A percentile compares a stretch with the other conserved stretches of the same genome.
These are phyloP conservation scores for Eufriesea mexicana DNA, from an alignment of 1,140 invertebrate species.

Conservation along the genomic window DNA sequence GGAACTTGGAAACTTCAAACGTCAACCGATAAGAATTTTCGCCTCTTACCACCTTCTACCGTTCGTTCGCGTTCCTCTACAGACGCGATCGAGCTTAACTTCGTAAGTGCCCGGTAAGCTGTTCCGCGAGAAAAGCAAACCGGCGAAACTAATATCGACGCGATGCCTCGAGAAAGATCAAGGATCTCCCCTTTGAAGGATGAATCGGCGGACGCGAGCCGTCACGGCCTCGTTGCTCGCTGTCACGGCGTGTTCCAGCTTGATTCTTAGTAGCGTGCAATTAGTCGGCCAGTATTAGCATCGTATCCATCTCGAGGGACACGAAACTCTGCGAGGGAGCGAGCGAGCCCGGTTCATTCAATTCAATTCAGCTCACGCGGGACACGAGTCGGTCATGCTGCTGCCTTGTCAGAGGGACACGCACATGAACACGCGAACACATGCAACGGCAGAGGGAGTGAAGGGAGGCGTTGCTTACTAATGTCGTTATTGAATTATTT, in stretches of 20 bases:
- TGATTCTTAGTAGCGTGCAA: conserved; percentile 61
- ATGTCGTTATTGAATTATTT: conserved; percentile 80
- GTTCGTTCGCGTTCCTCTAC: not conserved
- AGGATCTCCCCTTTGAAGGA: not conserved
- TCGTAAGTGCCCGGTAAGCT: not conserved
- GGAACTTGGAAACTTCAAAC: conserved; percentile 2
- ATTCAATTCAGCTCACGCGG: conserved; percentile 65
- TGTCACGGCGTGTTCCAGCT: conserved; percentile 25
- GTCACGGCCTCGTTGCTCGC: not conserved
- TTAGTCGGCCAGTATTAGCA: conserved; percentile 73
- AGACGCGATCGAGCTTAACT: not conserved
- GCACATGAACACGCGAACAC: not conserved
- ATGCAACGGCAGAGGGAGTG: not conserved
- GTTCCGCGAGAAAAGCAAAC: not conserved
- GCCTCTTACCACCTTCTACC: not conserved
- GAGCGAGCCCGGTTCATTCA: conserved; percentile 40
- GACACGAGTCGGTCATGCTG: conserved; percentile 45
- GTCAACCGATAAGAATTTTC: conserved; percentile 21
- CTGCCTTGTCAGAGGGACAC: conserved; percentile 38
- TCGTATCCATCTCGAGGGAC: conserved; percentile 71
- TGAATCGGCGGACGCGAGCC: conserved; percentile 15
- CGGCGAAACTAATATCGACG: not conserved
- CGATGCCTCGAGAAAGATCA: not conserved
- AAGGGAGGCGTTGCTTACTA: conserved; percentile 66
- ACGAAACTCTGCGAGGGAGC: conserved; percentile 25